Evolutionary conservation across 2,888 invertebrate genomes (phyloP).

Genomic region (Gasteruption jaculator): DNA sequence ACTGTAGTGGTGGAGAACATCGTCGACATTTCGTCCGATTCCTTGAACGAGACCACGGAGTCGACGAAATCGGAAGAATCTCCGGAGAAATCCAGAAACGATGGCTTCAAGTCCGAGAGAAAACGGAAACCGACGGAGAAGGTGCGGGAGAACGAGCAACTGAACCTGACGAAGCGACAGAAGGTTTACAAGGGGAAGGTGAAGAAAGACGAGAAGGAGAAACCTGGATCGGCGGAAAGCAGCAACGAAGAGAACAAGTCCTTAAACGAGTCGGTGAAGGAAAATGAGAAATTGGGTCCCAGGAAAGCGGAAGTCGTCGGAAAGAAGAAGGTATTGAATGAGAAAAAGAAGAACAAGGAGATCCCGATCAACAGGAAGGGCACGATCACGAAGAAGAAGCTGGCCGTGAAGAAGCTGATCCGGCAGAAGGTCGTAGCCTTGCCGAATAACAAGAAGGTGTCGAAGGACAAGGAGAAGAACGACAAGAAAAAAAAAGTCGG

Average conservation of each 20-base stretch:
- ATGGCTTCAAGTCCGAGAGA: conserved; percentile 45
- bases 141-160: conserved; percentile 43
- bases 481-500: conserved; percentile 26
- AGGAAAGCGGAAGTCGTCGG: conserved; percentile 6
- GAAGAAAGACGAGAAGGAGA: conserved; percentile 15
- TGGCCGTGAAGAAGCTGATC: conserved; percentile 25
- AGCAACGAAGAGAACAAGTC: conserved; percentile 1
- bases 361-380: conserved; percentile 20
- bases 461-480: conserved; percentile 12
- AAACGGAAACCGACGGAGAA: conserved; percentile 47
- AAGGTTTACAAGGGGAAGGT: conserved; percentile 35
- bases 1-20: too few species aligned
- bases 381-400: conserved; percentile 27
- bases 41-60: too few species aligned
- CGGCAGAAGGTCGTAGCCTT: too few species aligned
- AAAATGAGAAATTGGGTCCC: background rate
- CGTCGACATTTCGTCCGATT: too few species aligned
- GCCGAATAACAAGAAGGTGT: too few species aligned
- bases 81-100: conserved; percentile 23
- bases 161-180: conserved; percentile 40
- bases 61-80: conserved; percentile 6
- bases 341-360: conserved; percentile 1
- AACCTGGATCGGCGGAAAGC: conserved; percentile 13
- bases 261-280: conserved; percentile 5
- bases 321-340: background rate